phyloP scores from a whole-genome alignment of 2,797 vertebrate species.

The Lepus oiostolus region DNA sequence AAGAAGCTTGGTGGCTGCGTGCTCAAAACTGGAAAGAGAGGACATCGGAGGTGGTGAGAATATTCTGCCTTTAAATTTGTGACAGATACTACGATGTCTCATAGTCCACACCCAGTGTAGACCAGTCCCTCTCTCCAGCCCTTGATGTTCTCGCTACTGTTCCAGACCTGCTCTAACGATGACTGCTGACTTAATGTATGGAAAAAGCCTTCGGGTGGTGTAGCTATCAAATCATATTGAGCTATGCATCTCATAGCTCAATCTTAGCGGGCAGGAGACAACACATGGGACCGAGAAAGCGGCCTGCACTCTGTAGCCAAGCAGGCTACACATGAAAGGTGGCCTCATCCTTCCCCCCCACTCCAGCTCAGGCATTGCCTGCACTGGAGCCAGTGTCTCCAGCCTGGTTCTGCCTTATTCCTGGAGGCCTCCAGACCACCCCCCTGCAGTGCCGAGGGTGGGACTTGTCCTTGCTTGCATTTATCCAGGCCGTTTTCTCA shows the following conservation, averaged over 20 bases:
- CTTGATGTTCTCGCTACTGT: neutral
- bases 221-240: neutral
- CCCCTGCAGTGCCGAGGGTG: neutral
- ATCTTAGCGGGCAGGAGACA: neutral
- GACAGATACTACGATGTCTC: too few species aligned
- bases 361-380: neutral
- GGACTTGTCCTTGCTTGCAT: too few species aligned
- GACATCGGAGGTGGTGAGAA: neutral
- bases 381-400: neutral
- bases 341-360: neutral
- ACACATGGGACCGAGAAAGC: fast-evolving
- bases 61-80: neutral
- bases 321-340: neutral
- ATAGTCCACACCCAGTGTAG: neutral
- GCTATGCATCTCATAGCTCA: neutral
- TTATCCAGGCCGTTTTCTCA: neutral
- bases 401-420: neutral
- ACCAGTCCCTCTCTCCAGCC: neutral
- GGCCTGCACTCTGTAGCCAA: neutral
- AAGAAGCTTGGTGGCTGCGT: neutral
- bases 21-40: neutral
- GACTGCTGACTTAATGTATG: neutral
- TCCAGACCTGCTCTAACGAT: neutral
- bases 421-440: fast-evolving
- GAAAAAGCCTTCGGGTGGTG: neutral